A percentile compares a stretch with the other conserved stretches of the same genome.
phyloP scores from a whole-genome alignment of 2,888 invertebrate species.

The Caenorhabditis panamensis region DNA sequence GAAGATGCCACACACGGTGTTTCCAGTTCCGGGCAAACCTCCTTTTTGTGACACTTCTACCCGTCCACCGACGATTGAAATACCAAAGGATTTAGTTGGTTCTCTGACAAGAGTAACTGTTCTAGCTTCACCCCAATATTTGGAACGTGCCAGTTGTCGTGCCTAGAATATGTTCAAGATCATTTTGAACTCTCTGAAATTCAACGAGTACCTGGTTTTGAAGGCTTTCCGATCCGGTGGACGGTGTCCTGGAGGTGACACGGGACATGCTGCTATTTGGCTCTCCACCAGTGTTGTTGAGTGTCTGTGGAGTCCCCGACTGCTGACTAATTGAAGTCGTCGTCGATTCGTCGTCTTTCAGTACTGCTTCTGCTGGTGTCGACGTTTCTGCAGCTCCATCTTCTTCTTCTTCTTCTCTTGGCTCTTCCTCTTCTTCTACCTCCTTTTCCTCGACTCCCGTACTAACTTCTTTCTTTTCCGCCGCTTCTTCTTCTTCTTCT shows the following conservation, averaged over 20 bases:
- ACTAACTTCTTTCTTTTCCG: conserved; percentile 11
- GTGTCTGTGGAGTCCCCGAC: conserved; percentile 51
- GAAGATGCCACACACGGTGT: conserved; percentile 92
- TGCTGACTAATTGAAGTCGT: conserved; percentile 58
- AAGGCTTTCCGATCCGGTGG: conserved; percentile 63
- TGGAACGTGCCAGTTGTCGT: conserved; percentile 65
- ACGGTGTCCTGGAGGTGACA: conserved; percentile 62
- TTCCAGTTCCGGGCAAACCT: conserved; percentile 85
- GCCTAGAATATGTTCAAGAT: conserved; percentile 39
- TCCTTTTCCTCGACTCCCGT: conserved; percentile 15
- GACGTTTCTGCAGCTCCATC: conserved; percentile 13
- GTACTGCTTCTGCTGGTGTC: conserved; percentile 31
- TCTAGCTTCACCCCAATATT: conserved; percentile 89
- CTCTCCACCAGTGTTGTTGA: conserved; percentile 34
- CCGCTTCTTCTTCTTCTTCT: conserved; percentile 7
- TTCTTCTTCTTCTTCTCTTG: conserved; percentile 11
- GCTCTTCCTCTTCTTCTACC: conserved; percentile 15
- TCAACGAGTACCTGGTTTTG: conserved; percentile 57
- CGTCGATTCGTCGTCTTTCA: conserved; percentile 55
- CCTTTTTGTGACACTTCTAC: conserved; percentile 84
- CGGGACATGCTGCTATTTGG: conserved; percentile 31
- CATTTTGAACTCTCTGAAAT: too few species aligned
- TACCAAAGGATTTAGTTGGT: conserved; percentile 89
- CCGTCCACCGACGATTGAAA: conserved; percentile 97
- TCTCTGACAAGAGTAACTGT: conserved; percentile 87